Conservation (phyloP, 2,888 invertebrate genomes). For the Nesidiocoris tenuis region DNA sequence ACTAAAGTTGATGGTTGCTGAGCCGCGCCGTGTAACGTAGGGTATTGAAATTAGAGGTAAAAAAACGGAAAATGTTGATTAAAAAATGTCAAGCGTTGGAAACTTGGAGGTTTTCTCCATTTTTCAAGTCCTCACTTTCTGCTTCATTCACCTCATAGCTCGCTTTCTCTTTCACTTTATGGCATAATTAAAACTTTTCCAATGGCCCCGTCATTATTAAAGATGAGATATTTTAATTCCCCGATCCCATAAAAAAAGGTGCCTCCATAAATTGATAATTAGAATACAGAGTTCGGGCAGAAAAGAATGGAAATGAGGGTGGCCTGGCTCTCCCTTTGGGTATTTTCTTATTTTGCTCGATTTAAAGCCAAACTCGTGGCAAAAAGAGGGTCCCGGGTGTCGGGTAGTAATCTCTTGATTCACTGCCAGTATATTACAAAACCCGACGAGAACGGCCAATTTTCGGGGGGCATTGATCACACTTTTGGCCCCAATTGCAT, state of each 20-base stretch:
- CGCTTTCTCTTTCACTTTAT: neutral
- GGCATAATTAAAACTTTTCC: conserved; percentile 38
- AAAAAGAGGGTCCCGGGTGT: neutral
- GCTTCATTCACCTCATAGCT: neutral
- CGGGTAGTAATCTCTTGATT: neutral
- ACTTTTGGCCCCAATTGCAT: neutral
- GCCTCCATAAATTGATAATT: conserved; percentile 26
- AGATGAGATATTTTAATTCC: conserved; percentile 36
- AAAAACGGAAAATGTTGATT: conserved; percentile 5
- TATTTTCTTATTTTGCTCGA: neutral
- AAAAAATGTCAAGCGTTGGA: neutral
- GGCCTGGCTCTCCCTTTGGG: neutral
- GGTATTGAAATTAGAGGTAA: conserved; percentile 28
- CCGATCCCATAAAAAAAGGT: conserved; percentile 9
- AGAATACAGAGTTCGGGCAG: neutral
- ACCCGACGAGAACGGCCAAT: neutral
- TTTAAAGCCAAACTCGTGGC: neutral
- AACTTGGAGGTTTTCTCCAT: neutral
- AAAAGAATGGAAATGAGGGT: neutral
- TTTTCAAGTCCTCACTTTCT: no score
- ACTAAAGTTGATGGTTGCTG: neutral
- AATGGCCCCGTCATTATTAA: conserved; percentile 32
- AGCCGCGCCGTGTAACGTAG: conserved; percentile 2
- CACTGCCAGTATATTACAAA: neutral
- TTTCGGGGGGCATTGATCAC: neutral